A percentile compares a stretch with the other conserved stretches of the same genome.
Evolutionary conservation across 2,797 vertebrate genomes (phyloP).

Genomic region (Cirrhinus molitorella): DNA sequence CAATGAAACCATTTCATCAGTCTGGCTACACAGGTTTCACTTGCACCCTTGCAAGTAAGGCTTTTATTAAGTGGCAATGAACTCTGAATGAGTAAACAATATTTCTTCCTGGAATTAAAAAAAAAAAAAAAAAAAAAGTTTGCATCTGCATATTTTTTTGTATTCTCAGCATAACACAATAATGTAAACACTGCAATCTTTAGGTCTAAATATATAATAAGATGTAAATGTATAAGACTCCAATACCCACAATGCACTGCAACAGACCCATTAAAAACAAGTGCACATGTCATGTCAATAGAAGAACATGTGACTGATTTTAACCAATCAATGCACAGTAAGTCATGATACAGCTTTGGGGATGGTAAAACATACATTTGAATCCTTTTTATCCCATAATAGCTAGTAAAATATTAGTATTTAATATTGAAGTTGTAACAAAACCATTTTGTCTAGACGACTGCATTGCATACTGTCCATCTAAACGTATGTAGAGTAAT

Average conservation of each 20-base stretch:
- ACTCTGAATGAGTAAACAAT: background rate
- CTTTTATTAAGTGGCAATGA: background rate
- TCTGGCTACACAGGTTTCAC: conserved; percentile 8
- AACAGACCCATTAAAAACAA: conserved; percentile 22
- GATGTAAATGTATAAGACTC: background rate
- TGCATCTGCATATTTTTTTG: background rate
- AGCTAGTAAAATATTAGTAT: background rate
- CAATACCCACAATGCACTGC: conserved; percentile 34
- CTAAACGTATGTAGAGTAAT: too few species aligned
- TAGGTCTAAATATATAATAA: background rate
- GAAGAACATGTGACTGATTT: conserved; percentile 48
- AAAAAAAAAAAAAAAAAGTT: background rate
- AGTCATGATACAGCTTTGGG: background rate
- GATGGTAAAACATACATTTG: background rate
- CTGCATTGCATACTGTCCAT: background rate
- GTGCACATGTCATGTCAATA: conserved; percentile 67
- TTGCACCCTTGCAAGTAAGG: background rate
- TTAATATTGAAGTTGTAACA: background rate
- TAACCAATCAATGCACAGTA: conserved; percentile 51
- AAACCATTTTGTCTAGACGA: background rate
- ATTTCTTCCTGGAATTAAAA: background rate
- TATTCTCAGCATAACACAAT: background rate
- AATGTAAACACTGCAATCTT: background rate
- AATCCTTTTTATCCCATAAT: background rate
- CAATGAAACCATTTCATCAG: conserved; percentile 4